Base-by-base conservation (phyloP, 2,797 vertebrate species). In the Acrossocheilus fasciatus region DNA sequence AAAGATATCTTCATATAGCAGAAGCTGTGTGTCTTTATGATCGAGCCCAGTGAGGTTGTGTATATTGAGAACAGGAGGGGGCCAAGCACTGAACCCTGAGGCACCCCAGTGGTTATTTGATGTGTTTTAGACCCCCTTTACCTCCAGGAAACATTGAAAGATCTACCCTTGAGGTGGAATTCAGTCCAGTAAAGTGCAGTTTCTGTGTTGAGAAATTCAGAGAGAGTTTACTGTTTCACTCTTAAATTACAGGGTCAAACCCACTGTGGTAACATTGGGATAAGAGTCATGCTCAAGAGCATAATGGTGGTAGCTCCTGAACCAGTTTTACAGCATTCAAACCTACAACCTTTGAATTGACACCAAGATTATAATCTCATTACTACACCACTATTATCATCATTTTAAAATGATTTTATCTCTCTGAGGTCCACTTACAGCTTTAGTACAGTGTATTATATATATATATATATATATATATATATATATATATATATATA, bases 51-150 rank as follows among this genome's bases (percentile, higher is more conserved):
- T 43, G 62, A 72, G 23, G 69, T 70, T 41, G 68, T 72, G 39
- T 43, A 72, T 72, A 72, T 45, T n/a, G 23, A 72, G 69, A 45
- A 72, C 5, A 45, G 69, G 69, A 72, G 23, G 69, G 69, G 69
- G 41, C 12, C 70, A 26, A 17, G 70, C 70, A 73, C 43, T 8
- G 14, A 73, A 26, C 43, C 70, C 43, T 73, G 70, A 73, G 70
- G 41, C 70, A 54, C 18, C 30, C 10, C 74, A 36, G 30, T 14
- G 10, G 9, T 23, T 54, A 14, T 76, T 14, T 23, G 10, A 52
- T 76, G 10, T 76, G 50, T 54, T 23, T 76, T 23, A 76, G 26
- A 11, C 9, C 30, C 73, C 17, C 4, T 52, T 34, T 34, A 5
- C 45, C 26, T 75, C 26, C 73, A 75, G 47, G 30, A 75, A 30